phyloP scores from a whole-genome alignment of 2,888 invertebrate species.

The Hypsopygia costalis region DNA sequence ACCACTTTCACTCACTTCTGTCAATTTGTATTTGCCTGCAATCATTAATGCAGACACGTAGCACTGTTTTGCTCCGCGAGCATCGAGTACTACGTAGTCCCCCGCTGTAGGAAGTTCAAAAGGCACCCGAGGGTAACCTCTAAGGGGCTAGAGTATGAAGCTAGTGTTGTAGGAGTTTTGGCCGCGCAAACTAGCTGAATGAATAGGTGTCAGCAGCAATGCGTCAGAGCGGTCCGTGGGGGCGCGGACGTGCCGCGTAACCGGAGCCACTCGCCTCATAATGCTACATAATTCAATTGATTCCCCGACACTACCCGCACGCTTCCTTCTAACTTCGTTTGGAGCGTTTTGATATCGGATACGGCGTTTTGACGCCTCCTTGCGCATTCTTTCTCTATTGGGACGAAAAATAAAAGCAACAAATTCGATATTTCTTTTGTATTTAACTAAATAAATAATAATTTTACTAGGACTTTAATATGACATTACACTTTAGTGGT shows the following conservation, averaged over 20 bases:
- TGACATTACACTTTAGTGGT: conserved; percentile 27
- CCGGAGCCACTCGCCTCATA: conserved; percentile 70
- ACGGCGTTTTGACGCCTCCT: conserved; percentile 70
- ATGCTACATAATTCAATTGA: conserved; percentile 79
- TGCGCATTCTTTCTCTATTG: conserved; percentile 53
- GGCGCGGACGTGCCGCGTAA: conserved; percentile 67
- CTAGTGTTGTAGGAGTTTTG: neutral
- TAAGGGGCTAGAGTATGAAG: too few species aligned
- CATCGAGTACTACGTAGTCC: neutral
- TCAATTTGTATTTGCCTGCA: conserved; percentile 76
- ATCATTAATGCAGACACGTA: conserved; percentile 45
- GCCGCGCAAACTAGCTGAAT: conserved; percentile 53
- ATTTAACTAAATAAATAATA: conserved; percentile 26
- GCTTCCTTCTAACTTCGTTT: conserved; percentile 76
- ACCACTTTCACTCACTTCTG: conserved; percentile 66
- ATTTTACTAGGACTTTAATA: neutral
- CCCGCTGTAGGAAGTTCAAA: conserved; percentile 2
- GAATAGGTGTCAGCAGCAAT: conserved; percentile 73
- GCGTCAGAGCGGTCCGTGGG: conserved; percentile 56
- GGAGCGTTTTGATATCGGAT: conserved; percentile 78
- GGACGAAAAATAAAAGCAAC: conserved; percentile 43
- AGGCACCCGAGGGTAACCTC: conserved; percentile 2
- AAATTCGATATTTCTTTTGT: conserved; percentile 14
- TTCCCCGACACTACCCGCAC: conserved; percentile 77
- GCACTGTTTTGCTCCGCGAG: conserved; percentile 3